These are phyloP conservation scores for Dasyornis broadbenti DNA, from an alignment of 2,113 vertebrate species.

Conservation along the genomic window DNA sequence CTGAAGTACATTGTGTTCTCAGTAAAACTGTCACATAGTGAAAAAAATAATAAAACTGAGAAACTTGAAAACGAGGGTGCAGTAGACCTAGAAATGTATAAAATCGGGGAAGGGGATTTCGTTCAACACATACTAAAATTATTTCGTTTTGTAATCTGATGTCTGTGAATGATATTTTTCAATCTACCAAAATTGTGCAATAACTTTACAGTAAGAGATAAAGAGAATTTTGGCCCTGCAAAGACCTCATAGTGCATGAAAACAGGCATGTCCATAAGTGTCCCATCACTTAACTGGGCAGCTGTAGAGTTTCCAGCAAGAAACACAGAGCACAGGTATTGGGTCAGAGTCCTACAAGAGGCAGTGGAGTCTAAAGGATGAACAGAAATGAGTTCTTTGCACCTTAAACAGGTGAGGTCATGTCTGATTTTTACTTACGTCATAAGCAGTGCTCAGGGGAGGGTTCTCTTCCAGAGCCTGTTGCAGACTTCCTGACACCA, in stretches of 20 bases:
- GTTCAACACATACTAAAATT: background rate
- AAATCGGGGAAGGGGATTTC: background rate
- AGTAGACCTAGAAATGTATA: background rate
- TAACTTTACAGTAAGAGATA: background rate
- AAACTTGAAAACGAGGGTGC: background rate
- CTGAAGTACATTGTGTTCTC: background rate
- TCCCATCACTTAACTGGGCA: background rate
- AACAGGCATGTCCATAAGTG: background rate
- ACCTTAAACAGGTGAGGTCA: background rate
- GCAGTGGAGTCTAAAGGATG: background rate
- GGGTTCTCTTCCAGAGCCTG: background rate
- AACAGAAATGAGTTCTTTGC: background rate
- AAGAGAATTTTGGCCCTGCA: background rate
- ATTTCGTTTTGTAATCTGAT: background rate
- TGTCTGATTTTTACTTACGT: background rate
- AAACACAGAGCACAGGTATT: background rate
- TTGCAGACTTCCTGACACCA: background rate
- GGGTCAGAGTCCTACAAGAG: background rate
- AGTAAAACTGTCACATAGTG: background rate
- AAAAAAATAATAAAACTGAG: background rate
- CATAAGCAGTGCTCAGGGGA: fast-evolving
- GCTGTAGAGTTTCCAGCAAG: background rate
- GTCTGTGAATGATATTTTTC: background rate
- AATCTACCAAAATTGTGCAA: background rate
- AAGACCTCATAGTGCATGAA: background rate